Evolutionary conservation across 2,888 invertebrate species (phyloP).

Genomic region (Erpobdella octoculata): DNA sequence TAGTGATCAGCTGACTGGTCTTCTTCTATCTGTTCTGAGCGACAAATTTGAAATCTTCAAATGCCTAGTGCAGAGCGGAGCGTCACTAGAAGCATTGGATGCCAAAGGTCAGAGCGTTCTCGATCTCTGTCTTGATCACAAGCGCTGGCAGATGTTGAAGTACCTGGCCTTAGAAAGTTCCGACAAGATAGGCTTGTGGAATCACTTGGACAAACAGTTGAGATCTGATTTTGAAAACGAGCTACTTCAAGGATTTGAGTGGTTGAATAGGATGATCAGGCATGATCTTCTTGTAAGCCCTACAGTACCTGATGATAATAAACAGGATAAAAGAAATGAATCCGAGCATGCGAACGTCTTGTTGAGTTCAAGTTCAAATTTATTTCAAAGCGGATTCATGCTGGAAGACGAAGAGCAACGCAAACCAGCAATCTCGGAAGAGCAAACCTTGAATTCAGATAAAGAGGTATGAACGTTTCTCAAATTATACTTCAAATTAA

Average conservation of each 20-base stretch:
- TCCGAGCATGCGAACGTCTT: too few species aligned
- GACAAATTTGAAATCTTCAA: background rate
- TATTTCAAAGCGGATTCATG: too few species aligned
- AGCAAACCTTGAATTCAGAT: too few species aligned
- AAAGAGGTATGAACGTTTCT: background rate
- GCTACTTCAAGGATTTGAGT: background rate
- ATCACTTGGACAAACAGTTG: background rate
- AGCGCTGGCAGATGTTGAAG: background rate
- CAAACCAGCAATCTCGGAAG: too few species aligned
- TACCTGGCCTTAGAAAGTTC: background rate
- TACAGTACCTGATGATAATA: too few species aligned
- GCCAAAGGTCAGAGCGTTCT: constrained; percentile 13
- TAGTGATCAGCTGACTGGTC: background rate
- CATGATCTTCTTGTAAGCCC: too few species aligned
- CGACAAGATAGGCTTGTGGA: background rate
- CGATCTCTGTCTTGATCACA: background rate
- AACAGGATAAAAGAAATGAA: too few species aligned
- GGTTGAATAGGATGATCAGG: background rate
- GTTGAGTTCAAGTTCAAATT: too few species aligned
- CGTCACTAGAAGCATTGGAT: constrained; percentile 1
- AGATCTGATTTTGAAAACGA: background rate
- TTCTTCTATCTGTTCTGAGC: background rate
- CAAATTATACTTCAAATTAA: background rate
- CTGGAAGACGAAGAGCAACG: too few species aligned
- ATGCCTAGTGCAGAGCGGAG: background rate